phyloP scores from a whole-genome alignment of 2,113 vertebrate species.

The Chelonoidis abingdonii region DNA sequence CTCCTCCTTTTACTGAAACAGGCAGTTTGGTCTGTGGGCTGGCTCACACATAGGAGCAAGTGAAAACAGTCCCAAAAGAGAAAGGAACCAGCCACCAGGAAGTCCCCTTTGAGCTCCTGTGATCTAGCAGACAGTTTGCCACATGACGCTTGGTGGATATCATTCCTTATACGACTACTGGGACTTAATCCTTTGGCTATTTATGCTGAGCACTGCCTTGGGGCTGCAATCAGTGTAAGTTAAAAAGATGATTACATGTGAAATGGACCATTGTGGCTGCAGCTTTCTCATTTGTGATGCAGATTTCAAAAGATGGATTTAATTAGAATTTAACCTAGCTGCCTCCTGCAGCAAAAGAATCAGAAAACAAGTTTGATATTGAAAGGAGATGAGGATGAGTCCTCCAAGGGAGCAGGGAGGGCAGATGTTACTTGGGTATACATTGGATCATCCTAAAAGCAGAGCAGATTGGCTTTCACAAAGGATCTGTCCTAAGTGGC shows the following conservation, averaged over 20 bases:
- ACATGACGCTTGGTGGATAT: not conserved
- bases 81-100: not conserved
- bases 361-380: not conserved
- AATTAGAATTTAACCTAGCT: not conserved
- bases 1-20: not conserved
- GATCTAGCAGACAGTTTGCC: not conserved
- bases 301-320: not conserved
- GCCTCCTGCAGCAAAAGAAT: not conserved
- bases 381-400: not conserved
- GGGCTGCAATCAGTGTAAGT: not conserved
- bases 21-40: not conserved
- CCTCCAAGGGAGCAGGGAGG: not conserved
- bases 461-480: not conserved
- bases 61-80: not conserved
- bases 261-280: not conserved
- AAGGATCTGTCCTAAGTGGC: rapidly evolving
- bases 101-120: not conserved
- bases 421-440: not conserved
- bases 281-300: not conserved
- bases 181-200: not conserved
- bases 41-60: not conserved
- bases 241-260: not conserved
- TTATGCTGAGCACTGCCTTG: not conserved
- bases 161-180: not conserved
- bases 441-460: not conserved